phyloP scores from a whole-genome alignment of 2,888 invertebrate species.

The Ophion slaviceki region DNA sequence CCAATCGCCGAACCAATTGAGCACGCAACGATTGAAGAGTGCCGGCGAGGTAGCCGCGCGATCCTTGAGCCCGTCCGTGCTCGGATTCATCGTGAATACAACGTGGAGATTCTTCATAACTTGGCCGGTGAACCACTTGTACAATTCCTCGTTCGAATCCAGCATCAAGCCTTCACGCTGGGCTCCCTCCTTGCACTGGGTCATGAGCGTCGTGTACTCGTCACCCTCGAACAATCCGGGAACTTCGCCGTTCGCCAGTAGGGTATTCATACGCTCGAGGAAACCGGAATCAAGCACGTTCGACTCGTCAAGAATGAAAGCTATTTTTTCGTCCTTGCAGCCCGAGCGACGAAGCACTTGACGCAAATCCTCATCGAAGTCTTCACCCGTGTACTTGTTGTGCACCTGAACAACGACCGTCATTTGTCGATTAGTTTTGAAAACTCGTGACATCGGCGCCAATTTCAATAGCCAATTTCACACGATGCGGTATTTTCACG shows the following conservation, averaged over 20 bases:
- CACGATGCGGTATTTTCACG: not conserved
- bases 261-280: conserved; percentile 99
- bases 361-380: conserved; percentile 99
- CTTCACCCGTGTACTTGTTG: conserved; percentile 99
- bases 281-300: conserved; percentile 99
- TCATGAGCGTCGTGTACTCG: conserved; percentile 99
- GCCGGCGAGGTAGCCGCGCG: conserved; percentile 99
- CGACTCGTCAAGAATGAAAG: conserved; percentile 99
- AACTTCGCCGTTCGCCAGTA: conserved; percentile 99
- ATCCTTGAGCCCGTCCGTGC: conserved; percentile 98
- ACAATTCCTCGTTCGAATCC: conserved; percentile 98
- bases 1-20: conserved; percentile 99
- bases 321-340: conserved; percentile 98
- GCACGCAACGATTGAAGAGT: conserved; percentile 98
- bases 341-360: conserved; percentile 93
- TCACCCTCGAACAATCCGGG: conserved; percentile 98
- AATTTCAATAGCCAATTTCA: not conserved
- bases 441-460: not conserved
- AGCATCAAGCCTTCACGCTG: conserved; percentile 99
- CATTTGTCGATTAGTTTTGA: not conserved
- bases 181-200: conserved; percentile 99
- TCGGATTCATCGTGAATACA: conserved; percentile 99
- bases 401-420: conserved; percentile 88
- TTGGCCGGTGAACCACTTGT: conserved; percentile 99
- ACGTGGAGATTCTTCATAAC: conserved; percentile 99